Conservation (phyloP, 2,888 invertebrate species). For the Panopea generosa region DNA sequence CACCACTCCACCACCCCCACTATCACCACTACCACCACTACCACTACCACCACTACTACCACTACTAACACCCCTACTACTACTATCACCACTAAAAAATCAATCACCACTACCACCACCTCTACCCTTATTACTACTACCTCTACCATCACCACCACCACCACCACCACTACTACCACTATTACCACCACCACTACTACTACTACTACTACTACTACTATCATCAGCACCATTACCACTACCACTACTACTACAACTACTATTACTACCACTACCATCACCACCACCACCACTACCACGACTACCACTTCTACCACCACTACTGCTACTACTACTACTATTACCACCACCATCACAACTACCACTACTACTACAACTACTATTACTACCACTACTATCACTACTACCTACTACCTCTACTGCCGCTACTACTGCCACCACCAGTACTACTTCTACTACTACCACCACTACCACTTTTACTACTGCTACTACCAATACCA, state of each 20-base stretch:
- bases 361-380: slow-evolving; percentile 12
- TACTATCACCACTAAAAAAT: too few relatives aligned
- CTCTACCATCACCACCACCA: too few relatives aligned
- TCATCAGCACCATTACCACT: too few relatives aligned
- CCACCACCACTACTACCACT: too few relatives aligned
- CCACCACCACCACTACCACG: slow-evolving; percentile 26
- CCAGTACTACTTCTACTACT: slow-evolving; percentile 6
- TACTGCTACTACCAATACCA: neutral
- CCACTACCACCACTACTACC: too few relatives aligned
- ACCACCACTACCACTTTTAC: slow-evolving; percentile 5
- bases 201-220: slow-evolving; percentile 2
- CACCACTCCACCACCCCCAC: slow-evolving; percentile 22
- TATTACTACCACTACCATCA: slow-evolving; percentile 15
- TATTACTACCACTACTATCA: slow-evolving; percentile 28
- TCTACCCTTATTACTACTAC: too few relatives aligned
- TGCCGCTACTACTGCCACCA: neutral
- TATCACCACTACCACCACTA: too few relatives aligned
- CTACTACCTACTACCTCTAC: slow-evolving; percentile 11
- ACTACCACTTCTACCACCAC: slow-evolving; percentile 20
- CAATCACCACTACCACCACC: too few relatives aligned
- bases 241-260: too few relatives aligned
- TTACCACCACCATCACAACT: slow-evolving; percentile 25
- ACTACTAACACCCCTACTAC: too few relatives aligned
- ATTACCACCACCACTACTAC: too few relatives aligned
- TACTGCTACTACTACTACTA: slow-evolving; percentile 20